A percentile compares a stretch with the other conserved stretches of the same genome.
Conservation (phyloP, 1,140 invertebrate genomes). For the Agraylea sexmaculata region DNA sequence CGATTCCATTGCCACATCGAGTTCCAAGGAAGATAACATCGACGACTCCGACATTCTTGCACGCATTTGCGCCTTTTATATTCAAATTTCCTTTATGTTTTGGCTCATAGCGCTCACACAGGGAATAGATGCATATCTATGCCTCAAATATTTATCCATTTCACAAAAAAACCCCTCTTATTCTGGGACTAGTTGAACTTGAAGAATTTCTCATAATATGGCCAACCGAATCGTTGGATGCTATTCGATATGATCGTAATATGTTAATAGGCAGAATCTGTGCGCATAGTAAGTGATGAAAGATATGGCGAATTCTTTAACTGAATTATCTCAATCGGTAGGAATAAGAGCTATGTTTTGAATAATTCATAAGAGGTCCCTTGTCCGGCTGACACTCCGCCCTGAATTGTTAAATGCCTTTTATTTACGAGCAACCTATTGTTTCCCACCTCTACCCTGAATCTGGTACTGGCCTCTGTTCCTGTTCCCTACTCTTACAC, state of each 20-base stretch:
- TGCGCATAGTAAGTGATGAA: no score
- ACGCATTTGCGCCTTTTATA: conserved; percentile 19
- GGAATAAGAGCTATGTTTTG: conserved; percentile 1
- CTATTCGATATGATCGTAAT: no score
- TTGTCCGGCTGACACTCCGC: conserved; percentile 15
- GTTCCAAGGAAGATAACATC: conserved; percentile 13
- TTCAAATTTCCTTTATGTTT: conserved; percentile 19
- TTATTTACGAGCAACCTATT: conserved; percentile 21
- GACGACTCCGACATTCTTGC: conserved; percentile 17
- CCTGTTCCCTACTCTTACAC: no score
- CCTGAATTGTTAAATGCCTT: conserved; percentile 22
- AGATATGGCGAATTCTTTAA: background rate
- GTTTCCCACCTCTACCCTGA: conserved; percentile 10
- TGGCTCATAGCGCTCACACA: conserved; percentile 12
- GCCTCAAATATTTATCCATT: conserved; percentile 17
- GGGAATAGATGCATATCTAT: conserved; percentile 15
- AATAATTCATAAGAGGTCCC: conserved; percentile 21
- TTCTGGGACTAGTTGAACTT: no score
- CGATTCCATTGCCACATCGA: no score
- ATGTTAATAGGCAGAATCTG: no score
- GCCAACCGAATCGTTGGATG: no score
- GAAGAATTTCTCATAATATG: no score
- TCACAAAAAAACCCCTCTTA: conserved; percentile 15
- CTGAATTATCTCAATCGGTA: conserved; percentile 1
- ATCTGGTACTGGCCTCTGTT: no score